Base-by-base conservation (phyloP, 2,797 vertebrate genomes). In the Borostomias antarcticus region DNA sequence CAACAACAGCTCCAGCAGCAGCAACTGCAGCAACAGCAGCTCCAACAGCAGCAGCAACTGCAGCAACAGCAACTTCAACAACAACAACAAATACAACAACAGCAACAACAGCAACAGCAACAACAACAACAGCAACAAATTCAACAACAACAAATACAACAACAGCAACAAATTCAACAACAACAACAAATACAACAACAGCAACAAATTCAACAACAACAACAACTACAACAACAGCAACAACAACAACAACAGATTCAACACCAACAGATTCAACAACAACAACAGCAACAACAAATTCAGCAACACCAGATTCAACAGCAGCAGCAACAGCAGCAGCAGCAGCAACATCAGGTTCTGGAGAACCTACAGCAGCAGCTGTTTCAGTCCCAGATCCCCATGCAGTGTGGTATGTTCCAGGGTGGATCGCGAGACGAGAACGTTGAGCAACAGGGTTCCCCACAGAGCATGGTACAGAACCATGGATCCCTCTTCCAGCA, bases 361-460 rank as follows among this genome's bases (percentile, higher is more conserved):
- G 89, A 90, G 64, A 90, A 89, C 68, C 74, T 91, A 8, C 77
- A 85, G 13, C 81, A 82, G 2, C 93, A 93, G 72, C 90, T 98
- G 43, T 98, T 96, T 82, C 95, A 96, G 77, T 93, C 96, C 4
- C 90, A 91, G 73, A 87, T 94, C 17, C 95, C 95, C 48, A 96
- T 99, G 92, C 95, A 96, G 71, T 96, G 96, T 52, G 90, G 93
- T 69, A 83, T 98, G 37, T 98, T 96, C 89, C 89, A 93, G 5
- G 88, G 89, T 0, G 85, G 93, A 56, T 84, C 93, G 4, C 93
- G 89, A 56, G 87, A 82, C 10, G 94, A 96, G 77, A 89, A 84
- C 0, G 25, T 90, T 25, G 94, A 95, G 66, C 94, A 93, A 76
- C 95, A 95, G 64, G 90, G 91, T 56, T 87, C 95, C 17, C 82